A percentile compares a stretch with the other conserved stretches of the same genome.
phyloP scores from a whole-genome alignment of 2,888 invertebrate genomes.

The Tenthredo distinguenda region DNA sequence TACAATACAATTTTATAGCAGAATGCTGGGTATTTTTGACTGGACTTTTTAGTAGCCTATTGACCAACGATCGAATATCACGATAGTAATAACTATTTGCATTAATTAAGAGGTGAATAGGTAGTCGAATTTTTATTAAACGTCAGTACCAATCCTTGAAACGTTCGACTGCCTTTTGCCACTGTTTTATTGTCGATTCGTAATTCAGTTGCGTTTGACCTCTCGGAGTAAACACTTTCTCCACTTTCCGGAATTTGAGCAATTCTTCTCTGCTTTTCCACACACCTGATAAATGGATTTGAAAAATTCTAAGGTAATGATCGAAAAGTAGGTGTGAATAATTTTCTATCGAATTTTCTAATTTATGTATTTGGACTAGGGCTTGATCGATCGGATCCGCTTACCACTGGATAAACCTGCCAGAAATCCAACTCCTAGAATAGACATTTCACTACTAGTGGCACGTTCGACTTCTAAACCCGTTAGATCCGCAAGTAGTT shows the following conservation, averaged over 20 bases:
- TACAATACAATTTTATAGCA: background rate
- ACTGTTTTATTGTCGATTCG: conserved; percentile 76
- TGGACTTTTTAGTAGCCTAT: background rate
- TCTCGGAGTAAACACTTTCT: conserved; percentile 82
- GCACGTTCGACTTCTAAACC: conserved; percentile 88
- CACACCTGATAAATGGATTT: conserved; percentile 80
- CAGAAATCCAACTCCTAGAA: conserved; percentile 91
- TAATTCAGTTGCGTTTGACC: conserved; percentile 69
- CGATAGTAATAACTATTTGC: background rate
- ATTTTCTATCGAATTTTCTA: background rate
- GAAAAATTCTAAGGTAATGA: background rate
- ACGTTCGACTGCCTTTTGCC: conserved; percentile 81
- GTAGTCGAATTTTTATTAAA: background rate
- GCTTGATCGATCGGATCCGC: conserved; percentile 25
- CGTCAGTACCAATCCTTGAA: conserved; percentile 81
- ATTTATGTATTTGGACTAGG: background rate
- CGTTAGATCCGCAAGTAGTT: conserved; percentile 91
- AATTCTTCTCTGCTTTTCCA: conserved; percentile 87
- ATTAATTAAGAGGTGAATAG: background rate
- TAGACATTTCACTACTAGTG: conserved; percentile 88
- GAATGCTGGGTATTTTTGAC: background rate
- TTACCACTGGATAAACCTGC: conserved; percentile 90
- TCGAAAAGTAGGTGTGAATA: background rate
- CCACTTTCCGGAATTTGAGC: conserved; percentile 81
- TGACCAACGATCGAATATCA: background rate